A percentile compares a stretch with the other conserved stretches of the same genome.
Conservation (phyloP, 2,113 vertebrate genomes). For the Hyla sarda region DNA sequence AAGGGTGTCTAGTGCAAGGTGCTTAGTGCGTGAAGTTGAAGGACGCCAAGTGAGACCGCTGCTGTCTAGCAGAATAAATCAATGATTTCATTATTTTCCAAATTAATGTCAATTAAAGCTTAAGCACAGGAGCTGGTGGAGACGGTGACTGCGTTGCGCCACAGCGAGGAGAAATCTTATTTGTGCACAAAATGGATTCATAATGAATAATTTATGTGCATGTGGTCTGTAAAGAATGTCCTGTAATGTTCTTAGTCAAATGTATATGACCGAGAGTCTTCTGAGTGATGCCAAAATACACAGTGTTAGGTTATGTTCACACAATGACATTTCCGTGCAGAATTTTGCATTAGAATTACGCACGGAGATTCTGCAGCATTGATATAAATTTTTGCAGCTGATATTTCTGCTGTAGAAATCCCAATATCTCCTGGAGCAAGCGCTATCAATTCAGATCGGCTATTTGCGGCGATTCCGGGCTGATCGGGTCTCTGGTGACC, state of each 20-base stretch:
- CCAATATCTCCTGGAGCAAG: no score
- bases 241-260: background rate
- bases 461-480: no score
- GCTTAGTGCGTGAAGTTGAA: background rate
- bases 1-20: background rate
- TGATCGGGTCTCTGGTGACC: no score
- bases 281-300: no score
- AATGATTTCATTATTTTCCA: slow-evolving; percentile 16
- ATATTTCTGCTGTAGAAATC: no score
- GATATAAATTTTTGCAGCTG: no score
- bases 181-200: background rate
- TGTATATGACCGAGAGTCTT: background rate
- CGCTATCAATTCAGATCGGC: no score
- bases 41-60: background rate
- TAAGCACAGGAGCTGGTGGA: background rate
- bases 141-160: background rate
- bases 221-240: background rate
- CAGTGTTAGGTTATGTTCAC: no score
- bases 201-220: slow-evolving; percentile 12
- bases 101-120: slow-evolving; percentile 42
- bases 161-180: background rate
- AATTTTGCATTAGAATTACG: no score
- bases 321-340: no score
- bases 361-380: no score
- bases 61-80: slow-evolving; percentile 17